A percentile compares a stretch with the other conserved stretches of the same genome.
Evolutionary conservation across 2,113 vertebrate species (phyloP).

Genomic region (Camelus bactrianus): DNA sequence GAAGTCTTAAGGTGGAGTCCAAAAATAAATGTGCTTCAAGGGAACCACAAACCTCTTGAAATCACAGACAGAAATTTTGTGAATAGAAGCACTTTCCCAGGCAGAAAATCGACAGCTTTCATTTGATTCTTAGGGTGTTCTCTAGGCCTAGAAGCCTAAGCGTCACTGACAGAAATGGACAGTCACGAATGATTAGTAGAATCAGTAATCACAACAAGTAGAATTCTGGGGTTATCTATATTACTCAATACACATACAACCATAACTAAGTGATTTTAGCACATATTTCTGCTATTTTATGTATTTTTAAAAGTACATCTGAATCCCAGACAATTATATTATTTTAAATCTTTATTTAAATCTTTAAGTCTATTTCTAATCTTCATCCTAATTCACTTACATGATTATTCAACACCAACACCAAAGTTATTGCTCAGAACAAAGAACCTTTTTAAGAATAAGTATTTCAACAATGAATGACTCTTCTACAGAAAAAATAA

Average conservation of each 20-base stretch:
- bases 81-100: not conserved
- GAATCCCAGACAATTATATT: not conserved
- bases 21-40: not conserved
- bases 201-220: not conserved
- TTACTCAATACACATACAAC: not conserved
- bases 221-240: not conserved
- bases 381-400: not conserved
- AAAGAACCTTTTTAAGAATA: not conserved
- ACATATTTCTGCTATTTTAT: not conserved
- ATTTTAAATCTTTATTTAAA: too few species aligned
- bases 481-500: not conserved
- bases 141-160: not conserved
- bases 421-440: not conserved
- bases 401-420: conserved; percentile 31
- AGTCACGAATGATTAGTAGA: not conserved
- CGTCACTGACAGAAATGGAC: not conserved
- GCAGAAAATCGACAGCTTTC: not conserved
- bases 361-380: too few species aligned
- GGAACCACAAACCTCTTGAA: not conserved
- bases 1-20: not conserved
- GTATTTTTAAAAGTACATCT: not conserved
- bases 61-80: not conserved
- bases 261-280: not conserved
- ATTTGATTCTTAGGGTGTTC: not conserved
- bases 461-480: conserved; percentile 28